Evolutionary conservation across 1,140 invertebrate species (phyloP), one percentile per base, ranked within the genome.

Genomic region (Diachasma alloeum): DNA sequence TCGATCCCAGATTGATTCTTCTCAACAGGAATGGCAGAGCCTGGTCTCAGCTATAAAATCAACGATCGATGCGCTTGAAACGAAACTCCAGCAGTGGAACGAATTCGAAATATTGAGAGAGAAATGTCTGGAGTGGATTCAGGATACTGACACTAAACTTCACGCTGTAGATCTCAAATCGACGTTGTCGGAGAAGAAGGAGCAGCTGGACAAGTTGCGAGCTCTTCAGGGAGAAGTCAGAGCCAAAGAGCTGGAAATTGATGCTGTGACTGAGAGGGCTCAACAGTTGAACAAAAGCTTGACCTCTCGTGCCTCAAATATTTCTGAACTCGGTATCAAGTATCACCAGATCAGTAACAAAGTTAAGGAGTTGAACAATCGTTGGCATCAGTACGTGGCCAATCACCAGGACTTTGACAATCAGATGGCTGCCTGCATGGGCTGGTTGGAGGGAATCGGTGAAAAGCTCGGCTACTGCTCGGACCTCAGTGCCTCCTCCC

Each of bases 211-310:
- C 73, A 92, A 92, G 74, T 90, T 98, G 19, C 92, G 96, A 87
- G 90, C 89, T 24, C 87, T 97, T 15, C 96, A 97, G 90, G 96
- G 96, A 63, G 96, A 98, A 90, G 93, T 98, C 6, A 90, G 94
- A 44, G 95, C 96, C 0, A 97, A 97, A 85, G 97, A 98, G 90
- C 86, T 97, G 36, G 97, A 98, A 90, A 96, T 98, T 76, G 97
- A 99, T 83, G 93, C 94, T 67, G 94, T 98, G 0, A 97, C 95
- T 17, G 97, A 99, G 87, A 94, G 94, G 79, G 95, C 96, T 5
- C 96, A 98, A 85, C 92, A 95, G 75, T 85, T 97, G 1, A 93
- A 96, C 67, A 95, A 95, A 80, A 93, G 94, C 76, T 87, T 86
- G 0, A 86, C 90, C 0, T 90, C 88, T 5, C 92, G 94, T 79